Evolutionary conservation across 2,888 invertebrate species (phyloP).

Genomic region (Lissonota sp.): DNA sequence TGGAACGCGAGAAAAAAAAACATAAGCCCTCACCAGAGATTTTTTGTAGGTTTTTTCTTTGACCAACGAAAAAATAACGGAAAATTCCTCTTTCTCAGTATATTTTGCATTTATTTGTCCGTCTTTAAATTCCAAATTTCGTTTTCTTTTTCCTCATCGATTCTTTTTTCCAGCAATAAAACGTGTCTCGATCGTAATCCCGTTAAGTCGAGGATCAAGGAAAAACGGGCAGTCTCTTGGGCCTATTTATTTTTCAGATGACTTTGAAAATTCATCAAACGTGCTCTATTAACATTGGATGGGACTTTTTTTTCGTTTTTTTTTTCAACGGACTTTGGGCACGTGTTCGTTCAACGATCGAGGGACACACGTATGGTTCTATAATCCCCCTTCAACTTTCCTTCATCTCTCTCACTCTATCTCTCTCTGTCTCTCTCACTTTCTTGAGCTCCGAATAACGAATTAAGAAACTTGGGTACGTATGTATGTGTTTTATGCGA

Average conservation of each 20-base stretch:
- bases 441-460: slow-evolving; percentile 41
- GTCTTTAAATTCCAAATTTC: not conserved
- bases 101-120: not conserved
- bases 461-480: slow-evolving; percentile 58
- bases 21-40: slow-evolving; percentile 16
- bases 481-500: slow-evolving; percentile 20
- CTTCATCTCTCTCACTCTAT: slow-evolving; percentile 29
- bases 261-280: slow-evolving; percentile 48
- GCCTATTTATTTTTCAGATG: not conserved
- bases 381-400: slow-evolving; percentile 34
- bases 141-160: slow-evolving; percentile 1
- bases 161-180: slow-evolving; percentile 56
- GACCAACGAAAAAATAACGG: not conserved
- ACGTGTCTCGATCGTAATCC: slow-evolving; percentile 24
- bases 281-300: slow-evolving; percentile 55
- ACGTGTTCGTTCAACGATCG: slow-evolving; percentile 72
- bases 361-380: slow-evolving; percentile 43
- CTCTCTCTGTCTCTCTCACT: not conserved
- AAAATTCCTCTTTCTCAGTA: slow-evolving; percentile 10
- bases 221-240: not conserved
- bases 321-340: slow-evolving; percentile 76
- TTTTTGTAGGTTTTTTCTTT: not conserved
- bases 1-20: slow-evolving; percentile 14
- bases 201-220: not conserved
- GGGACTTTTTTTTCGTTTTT: slow-evolving; percentile 62